phyloP scores from a whole-genome alignment of 2,113 vertebrate species.

The Sinosuthora webbiana region DNA sequence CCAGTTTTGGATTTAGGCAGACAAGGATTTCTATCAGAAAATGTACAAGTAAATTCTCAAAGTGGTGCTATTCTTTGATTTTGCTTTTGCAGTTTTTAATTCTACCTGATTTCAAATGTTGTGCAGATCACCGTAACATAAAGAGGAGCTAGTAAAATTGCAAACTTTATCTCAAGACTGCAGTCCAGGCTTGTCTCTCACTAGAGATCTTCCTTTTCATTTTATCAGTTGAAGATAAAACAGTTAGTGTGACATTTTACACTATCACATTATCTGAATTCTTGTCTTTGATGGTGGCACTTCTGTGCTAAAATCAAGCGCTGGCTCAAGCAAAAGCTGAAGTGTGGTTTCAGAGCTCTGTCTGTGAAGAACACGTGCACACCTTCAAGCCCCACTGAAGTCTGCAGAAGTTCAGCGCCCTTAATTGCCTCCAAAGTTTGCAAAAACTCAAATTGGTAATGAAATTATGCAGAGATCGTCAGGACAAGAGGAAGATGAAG shows the following conservation, averaged over 20 bases:
- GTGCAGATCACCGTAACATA: background rate
- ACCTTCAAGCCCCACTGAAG: background rate
- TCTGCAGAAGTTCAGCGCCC: background rate
- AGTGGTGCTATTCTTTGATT: background rate
- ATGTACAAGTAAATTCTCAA: background rate
- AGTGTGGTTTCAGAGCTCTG: background rate
- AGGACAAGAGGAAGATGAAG: background rate
- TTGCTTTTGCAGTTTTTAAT: background rate
- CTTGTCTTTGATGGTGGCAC: accelerated
- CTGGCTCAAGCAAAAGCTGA: background rate
- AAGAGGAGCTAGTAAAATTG: background rate
- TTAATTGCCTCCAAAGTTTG: background rate
- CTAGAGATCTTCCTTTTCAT: background rate
- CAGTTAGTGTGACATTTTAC: background rate
- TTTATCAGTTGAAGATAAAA: background rate
- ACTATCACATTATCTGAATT: background rate
- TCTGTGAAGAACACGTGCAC: background rate
- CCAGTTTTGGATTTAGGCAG: background rate
- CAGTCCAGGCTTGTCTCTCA: background rate
- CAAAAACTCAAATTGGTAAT: background rate
- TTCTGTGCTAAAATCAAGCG: background rate
- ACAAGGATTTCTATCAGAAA: background rate
- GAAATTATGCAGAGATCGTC: background rate
- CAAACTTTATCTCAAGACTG: background rate
- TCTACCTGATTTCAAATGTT: background rate